These are phyloP conservation scores for Ligdia adustata DNA, from an alignment of 2,888 invertebrate genomes.

Conservation along the genomic window DNA sequence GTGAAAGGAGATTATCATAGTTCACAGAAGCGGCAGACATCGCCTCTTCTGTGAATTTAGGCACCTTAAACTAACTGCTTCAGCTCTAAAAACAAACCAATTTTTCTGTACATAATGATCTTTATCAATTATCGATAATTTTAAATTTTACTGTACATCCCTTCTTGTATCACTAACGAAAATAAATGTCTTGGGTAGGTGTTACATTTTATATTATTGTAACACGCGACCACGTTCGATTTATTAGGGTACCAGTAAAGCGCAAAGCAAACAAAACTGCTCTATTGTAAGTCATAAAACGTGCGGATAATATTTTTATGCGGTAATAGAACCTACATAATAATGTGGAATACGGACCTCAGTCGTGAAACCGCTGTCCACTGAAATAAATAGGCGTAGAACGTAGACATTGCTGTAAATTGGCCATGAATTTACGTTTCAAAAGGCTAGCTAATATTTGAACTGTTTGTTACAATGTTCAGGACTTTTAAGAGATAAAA, in stretches of 20 bases:
- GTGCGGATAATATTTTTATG: conserved; percentile 38
- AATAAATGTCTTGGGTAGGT: conserved; percentile 71
- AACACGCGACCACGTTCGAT: conserved; percentile 59
- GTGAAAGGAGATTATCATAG: too few relatives aligned
- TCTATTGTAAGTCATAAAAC: conserved; percentile 35
- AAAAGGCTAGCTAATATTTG: too few relatives aligned
- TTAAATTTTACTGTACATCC: conserved; percentile 11
- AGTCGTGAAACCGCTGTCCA: conserved; percentile 14
- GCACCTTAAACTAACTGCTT: too few relatives aligned
- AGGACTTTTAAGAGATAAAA: too few relatives aligned
- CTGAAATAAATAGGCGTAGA: conserved; percentile 7
- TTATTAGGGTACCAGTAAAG: conserved; percentile 32
- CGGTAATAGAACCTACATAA: conserved; percentile 33
- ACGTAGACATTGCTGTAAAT: too few relatives aligned
- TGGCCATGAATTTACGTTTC: too few relatives aligned
- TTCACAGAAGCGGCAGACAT: too few relatives aligned
- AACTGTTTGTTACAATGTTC: too few relatives aligned
- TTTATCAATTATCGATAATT: conserved; percentile 3
- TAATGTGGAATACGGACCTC: conserved; percentile 27
- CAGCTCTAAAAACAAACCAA: too few relatives aligned
- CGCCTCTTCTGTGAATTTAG: too few relatives aligned
- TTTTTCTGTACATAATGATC: conserved; percentile 1
- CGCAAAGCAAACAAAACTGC: conserved; percentile 34
- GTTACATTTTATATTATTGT: conserved; percentile 72
- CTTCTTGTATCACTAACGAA: conserved; percentile 66